A percentile compares a stretch with the other conserved stretches of the same genome.
These are phyloP conservation scores for Antennarius maculatus DNA, from an alignment of 2,797 vertebrate species.

Conservation along the genomic window DNA sequence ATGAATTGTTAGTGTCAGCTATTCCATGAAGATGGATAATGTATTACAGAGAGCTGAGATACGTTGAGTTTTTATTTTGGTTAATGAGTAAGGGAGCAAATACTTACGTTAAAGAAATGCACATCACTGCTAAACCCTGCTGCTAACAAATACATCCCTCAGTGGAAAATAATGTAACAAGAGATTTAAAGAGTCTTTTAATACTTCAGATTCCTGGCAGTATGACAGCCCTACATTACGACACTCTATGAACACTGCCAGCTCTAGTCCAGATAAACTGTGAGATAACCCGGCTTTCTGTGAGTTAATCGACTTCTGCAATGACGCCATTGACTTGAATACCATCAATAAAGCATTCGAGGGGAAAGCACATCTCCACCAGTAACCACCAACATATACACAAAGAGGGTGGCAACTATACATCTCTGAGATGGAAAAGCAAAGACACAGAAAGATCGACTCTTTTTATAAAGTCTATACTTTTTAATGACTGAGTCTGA, in stretches of 20 bases:
- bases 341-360: constrained; percentile 73
- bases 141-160: constrained; percentile 8
- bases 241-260: constrained; percentile 58
- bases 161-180: background rate
- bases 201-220: no score
- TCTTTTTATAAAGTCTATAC: constrained; percentile 57
- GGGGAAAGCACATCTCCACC: constrained; percentile 61
- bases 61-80: background rate
- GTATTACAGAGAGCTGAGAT: background rate
- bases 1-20: background rate
- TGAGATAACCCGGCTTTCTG: constrained; percentile 63
- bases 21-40: background rate
- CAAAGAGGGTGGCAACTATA: constrained; percentile 20
- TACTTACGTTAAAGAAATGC: background rate
- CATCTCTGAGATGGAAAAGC: constrained; percentile 60
- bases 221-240: background rate
- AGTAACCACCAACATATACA: constrained; percentile 49
- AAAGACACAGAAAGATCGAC: constrained; percentile 33
- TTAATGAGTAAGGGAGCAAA: constrained; percentile 4
- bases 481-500: constrained; percentile 57
- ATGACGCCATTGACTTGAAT: constrained; percentile 79
- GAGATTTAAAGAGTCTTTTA: background rate
- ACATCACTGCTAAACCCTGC: background rate
- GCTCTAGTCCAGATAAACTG: constrained; percentile 52
- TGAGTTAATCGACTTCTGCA: constrained; percentile 74